phyloP scores from a whole-genome alignment of 35 echinoderm and acorn worm species.

The Amphiura filiformis region DNA sequence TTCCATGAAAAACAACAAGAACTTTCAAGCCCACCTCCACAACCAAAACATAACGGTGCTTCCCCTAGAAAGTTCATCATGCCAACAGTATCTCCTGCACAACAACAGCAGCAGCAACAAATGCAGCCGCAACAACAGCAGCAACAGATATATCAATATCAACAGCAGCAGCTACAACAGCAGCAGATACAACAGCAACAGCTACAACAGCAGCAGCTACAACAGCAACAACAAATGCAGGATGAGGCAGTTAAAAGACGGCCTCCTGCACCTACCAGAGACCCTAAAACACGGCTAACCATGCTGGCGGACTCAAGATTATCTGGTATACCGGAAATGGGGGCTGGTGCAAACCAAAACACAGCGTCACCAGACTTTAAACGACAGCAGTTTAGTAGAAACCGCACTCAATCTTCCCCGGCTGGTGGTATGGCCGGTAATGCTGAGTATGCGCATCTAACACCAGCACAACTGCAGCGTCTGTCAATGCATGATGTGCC shows the following conservation, averaged over 20 bases:
- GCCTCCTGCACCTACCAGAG: slow-evolving; percentile 51
- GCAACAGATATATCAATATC: neutral
- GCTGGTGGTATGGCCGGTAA: neutral
- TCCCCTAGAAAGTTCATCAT: slow-evolving; percentile 36
- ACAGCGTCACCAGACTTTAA: neutral
- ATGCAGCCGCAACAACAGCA: neutral
- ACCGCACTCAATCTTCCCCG: slow-evolving; percentile 11
- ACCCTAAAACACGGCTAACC: slow-evolving; percentile 53
- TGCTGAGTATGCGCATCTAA: neutral
- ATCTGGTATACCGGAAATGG: neutral
- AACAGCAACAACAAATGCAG: neutral
- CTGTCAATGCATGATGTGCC: neutral
- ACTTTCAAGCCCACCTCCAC: neutral
- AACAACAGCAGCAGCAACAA: neutral
- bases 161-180: too few species aligned
- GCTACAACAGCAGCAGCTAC: neutral
- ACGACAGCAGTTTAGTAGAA: neutral
- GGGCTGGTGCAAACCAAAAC: neutral
- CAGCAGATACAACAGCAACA: neutral
- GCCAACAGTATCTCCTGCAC: neutral
- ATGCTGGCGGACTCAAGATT: slow-evolving; percentile 18
- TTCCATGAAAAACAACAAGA: slow-evolving; percentile 11
- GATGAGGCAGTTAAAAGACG: slow-evolving; percentile 19
- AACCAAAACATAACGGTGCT: slow-evolving; percentile 1
- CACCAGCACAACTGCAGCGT: neutral